Evolutionary conservation across 2,888 invertebrate species (phyloP).

Genomic region (Ryuthela nishihirai): DNA sequence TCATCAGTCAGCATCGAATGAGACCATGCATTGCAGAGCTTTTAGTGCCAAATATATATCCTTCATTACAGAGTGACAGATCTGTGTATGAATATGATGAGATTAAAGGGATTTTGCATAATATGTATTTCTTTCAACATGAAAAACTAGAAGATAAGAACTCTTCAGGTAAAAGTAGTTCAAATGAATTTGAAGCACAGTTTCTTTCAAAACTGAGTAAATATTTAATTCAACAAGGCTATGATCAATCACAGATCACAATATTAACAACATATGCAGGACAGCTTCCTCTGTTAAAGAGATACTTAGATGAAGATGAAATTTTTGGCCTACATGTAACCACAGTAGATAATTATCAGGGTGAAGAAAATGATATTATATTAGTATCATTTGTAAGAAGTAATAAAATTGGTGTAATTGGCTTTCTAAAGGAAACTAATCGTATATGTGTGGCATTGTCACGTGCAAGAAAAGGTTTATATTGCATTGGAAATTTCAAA

Average conservation of each 20-base stretch:
- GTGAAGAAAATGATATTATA: conserved; percentile 46
- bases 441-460: conserved; percentile 45
- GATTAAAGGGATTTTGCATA: conserved; percentile 44
- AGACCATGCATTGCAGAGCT: conserved; percentile 48
- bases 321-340: conserved; percentile 9
- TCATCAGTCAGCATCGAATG: conserved; percentile 52
- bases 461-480: conserved; percentile 39
- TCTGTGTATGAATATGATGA: conserved; percentile 44
- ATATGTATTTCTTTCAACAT: conserved; percentile 47
- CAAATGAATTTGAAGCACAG: conserved; percentile 45
- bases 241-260: conserved; percentile 45
- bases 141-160: conserved; percentile 17
- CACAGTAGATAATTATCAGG: conserved; percentile 45
- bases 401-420: conserved; percentile 44
- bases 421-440: conserved; percentile 47
- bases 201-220: conserved; percentile 41
- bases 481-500: conserved; percentile 41
- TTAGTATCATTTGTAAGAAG: conserved; percentile 45
- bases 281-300: conserved; percentile 43
- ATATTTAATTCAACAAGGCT: conserved; percentile 44
- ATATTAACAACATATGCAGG: conserved; percentile 49
- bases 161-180: conserved; percentile 28
- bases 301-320: background rate
- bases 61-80: conserved; percentile 12
- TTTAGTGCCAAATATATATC: conserved; percentile 49